Conservation (phyloP, 2,888 invertebrate species). For the Metopia argyrocephala region DNA sequence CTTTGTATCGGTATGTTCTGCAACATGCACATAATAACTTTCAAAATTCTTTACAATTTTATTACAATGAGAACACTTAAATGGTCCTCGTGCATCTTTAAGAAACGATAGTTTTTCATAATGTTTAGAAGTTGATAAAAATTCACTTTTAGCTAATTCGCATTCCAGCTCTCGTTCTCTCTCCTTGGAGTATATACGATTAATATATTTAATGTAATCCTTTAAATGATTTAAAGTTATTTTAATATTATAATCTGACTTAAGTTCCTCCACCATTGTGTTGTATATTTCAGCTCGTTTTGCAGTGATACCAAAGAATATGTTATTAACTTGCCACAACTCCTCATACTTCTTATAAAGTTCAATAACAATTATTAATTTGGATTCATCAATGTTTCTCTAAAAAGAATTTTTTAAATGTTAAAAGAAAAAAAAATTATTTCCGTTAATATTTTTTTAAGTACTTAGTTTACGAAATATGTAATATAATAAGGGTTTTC, state of each 20-base stretch:
- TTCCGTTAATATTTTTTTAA: neutral
- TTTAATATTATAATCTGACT: slow-evolving; percentile 43
- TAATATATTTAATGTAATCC: slow-evolving; percentile 65
- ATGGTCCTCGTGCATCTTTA: slow-evolving; percentile 52
- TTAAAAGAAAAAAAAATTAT: slow-evolving; percentile 2
- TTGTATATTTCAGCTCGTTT: slow-evolving; percentile 51
- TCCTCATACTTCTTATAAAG: slow-evolving; percentile 52
- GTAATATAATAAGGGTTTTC: no score
- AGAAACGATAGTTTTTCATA: slow-evolving; percentile 49
- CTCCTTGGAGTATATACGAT: slow-evolving; percentile 46
- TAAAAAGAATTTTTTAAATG: slow-evolving; percentile 2
- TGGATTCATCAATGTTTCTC: slow-evolving; percentile 49
- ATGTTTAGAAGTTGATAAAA: slow-evolving; percentile 36
- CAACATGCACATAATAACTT: slow-evolving; percentile 54
- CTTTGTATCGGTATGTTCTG: slow-evolving; percentile 49
- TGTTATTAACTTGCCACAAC: slow-evolving; percentile 54
- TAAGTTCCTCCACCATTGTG: slow-evolving; percentile 42
- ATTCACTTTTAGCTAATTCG: slow-evolving; percentile 32
- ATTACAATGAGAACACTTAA: slow-evolving; percentile 50
- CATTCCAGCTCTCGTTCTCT: slow-evolving; percentile 48
- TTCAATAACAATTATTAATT: slow-evolving; percentile 49
- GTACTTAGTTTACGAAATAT: neutral
- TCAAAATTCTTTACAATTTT: slow-evolving; percentile 55
- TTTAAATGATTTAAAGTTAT: slow-evolving; percentile 32
- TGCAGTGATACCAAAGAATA: slow-evolving; percentile 48